A percentile compares a stretch with the other conserved stretches of the same genome.
phyloP scores from a whole-genome alignment of 2,113 vertebrate genomes.

The Oostethus manadensis region DNA sequence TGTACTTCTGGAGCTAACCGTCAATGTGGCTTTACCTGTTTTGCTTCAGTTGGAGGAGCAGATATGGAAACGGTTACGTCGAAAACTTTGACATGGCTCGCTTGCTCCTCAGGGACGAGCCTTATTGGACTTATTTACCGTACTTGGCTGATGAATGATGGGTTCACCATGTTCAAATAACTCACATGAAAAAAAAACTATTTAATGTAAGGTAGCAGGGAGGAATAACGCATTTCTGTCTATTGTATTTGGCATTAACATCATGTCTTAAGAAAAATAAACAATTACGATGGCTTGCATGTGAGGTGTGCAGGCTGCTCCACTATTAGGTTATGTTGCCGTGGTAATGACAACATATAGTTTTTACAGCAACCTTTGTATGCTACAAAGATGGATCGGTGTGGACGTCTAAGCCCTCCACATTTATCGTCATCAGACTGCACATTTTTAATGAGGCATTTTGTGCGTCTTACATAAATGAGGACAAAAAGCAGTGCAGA shows the following conservation, averaged over 20 bases:
- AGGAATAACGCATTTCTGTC: not conserved
- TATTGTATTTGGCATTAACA: too few species aligned
- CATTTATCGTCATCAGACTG: too few species aligned
- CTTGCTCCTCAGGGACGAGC: slow-evolving; percentile 34
- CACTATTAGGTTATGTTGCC: too few species aligned
- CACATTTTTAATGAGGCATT: too few species aligned
- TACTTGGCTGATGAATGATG: slow-evolving; percentile 4
- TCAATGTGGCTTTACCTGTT: slow-evolving; percentile 1
- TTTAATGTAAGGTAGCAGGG: not conserved
- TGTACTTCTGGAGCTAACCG: too few species aligned
- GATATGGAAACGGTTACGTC: slow-evolving; percentile 1
- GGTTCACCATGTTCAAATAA: slow-evolving; percentile 6
- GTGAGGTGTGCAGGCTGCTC: not conserved
- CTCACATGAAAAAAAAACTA: not conserved
- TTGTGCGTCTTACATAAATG: too few species aligned
- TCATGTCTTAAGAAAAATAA: too few species aligned
- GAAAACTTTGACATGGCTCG: slow-evolving; percentile 18
- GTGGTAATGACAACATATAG: too few species aligned
- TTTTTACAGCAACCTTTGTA: not conserved
- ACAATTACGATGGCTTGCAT: not conserved
- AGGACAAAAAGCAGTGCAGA: too few species aligned
- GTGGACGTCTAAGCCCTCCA: not conserved
- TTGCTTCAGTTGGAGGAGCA: slow-evolving; percentile 6
- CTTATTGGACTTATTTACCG: slow-evolving; percentile 38
- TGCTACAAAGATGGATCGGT: not conserved